Percentiles rank a stretch among this genome's conserved stretches.
phyloP scores from a whole-genome alignment of 1,140 invertebrate species.

The Palaemon carinicauda region DNA sequence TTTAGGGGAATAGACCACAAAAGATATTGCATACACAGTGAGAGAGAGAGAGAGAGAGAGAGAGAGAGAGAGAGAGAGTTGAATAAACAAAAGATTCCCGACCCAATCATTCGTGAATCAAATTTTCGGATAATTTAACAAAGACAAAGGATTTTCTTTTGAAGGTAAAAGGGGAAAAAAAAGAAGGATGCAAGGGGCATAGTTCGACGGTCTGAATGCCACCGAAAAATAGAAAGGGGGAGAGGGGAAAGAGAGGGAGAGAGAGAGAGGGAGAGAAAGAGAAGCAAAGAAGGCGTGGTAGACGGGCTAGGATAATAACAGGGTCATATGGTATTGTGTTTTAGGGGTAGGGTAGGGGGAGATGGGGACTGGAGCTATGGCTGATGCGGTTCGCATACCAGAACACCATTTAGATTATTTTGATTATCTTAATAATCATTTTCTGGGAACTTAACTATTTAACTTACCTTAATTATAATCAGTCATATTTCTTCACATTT shows the following conservation, averaged over 20 bases:
- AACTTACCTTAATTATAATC: too few species aligned
- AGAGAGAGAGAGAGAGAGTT: not conserved
- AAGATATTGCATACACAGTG: too few species aligned
- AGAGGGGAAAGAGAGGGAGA: not conserved
- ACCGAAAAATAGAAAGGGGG: not conserved
- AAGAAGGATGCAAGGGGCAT: not conserved
- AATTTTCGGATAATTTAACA: too few species aligned
- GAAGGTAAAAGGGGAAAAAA: not conserved
- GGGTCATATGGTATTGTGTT: not conserved
- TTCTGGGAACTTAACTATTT: too few species aligned
- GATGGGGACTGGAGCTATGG: not conserved
- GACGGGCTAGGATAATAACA: not conserved
- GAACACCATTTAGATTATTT: too few species aligned
- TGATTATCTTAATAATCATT: too few species aligned
- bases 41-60: not conserved
- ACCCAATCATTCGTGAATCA: too few species aligned
- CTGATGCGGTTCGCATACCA: too few species aligned
- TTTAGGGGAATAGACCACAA: too few species aligned
- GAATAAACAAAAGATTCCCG: not conserved
- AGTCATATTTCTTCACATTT: too few species aligned
- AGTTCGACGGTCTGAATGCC: not conserved
- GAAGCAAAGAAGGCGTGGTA: not conserved
- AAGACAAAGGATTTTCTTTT: too few species aligned
- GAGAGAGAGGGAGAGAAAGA: not conserved
- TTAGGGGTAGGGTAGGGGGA: not conserved